These are phyloP conservation scores for Amiota minor DNA, from an alignment of 2,888 invertebrate genomes.

Conservation along the genomic window DNA sequence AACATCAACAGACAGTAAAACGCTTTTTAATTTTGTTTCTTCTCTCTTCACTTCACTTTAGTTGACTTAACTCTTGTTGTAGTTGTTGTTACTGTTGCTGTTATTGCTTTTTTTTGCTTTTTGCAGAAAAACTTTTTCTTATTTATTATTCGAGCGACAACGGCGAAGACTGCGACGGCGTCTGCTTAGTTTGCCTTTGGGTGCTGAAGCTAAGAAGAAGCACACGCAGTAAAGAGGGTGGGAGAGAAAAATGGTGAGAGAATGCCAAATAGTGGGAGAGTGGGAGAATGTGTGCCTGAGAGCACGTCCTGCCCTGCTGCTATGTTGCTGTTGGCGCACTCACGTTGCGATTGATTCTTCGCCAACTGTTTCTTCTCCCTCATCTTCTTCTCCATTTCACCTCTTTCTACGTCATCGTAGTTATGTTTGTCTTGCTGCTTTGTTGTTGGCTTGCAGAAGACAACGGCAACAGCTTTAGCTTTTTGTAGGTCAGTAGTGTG, in stretches of 20 bases:
- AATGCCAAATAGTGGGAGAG: constrained; percentile 45
- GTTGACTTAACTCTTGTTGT: constrained; percentile 9
- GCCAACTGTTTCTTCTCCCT: background rate
- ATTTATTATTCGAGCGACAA: constrained; percentile 67
- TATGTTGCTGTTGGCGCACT: constrained; percentile 30
- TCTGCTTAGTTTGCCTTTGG: too few relatives aligned
- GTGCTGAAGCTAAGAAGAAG: background rate
- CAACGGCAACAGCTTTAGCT: constrained; percentile 37
- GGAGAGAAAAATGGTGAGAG: constrained; percentile 37
- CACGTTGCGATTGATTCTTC: constrained; percentile 26
- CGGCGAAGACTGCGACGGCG: constrained; percentile 33
- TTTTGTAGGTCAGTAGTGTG: constrained; percentile 72
- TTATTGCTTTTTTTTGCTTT: constrained; percentile 44
- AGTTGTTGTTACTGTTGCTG: constrained; percentile 10
- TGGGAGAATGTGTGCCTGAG: constrained; percentile 28
- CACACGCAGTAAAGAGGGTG: constrained; percentile 20
- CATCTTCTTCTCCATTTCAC: background rate
- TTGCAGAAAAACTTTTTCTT: constrained; percentile 70
- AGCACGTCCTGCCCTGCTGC: constrained; percentile 14
- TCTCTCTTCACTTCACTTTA: constrained; percentile 34
- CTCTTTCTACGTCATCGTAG: background rate
- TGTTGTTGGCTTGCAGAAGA: too few relatives aligned
- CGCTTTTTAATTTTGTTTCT: constrained; percentile 46
- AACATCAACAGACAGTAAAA: constrained; percentile 53
- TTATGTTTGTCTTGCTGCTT: background rate